Evolutionary conservation across 2,888 invertebrate species (phyloP).

Genomic region (Podotricha telesiphe): DNA sequence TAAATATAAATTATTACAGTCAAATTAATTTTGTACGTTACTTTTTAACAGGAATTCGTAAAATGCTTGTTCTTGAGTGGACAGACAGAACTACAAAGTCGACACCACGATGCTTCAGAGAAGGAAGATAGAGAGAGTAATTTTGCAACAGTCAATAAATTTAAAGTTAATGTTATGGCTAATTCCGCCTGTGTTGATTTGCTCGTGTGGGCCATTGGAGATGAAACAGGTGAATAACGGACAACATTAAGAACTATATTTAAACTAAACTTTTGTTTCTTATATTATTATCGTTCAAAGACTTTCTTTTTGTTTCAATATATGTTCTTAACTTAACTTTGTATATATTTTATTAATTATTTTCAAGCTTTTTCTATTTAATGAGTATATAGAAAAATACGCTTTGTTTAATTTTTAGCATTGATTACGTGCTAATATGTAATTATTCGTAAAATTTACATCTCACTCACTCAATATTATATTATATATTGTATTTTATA

Average conservation of each 20-base stretch:
- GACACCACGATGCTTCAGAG: conserved; percentile 93
- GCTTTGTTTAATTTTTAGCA: too few species aligned
- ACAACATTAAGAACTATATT: background rate
- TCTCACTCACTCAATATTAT: background rate
- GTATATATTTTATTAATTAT: too few species aligned
- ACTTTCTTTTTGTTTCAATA: too few species aligned
- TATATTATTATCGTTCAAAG: conserved; percentile 25
- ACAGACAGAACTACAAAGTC: conserved; percentile 95
- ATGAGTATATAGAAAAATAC: too few species aligned
- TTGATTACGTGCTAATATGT: too few species aligned
- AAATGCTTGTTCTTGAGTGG: conserved; percentile 95
- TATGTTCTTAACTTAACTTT: too few species aligned
- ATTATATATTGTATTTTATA: background rate
- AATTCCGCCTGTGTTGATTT: conserved; percentile 99
- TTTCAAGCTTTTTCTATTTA: too few species aligned
- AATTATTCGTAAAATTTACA: too few species aligned
- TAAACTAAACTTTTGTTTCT: conserved; percentile 31
- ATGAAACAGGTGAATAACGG: conserved; percentile 91
- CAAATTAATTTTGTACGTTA: background rate
- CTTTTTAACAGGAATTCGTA: conserved; percentile 88
- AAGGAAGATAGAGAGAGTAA: conserved; percentile 92
- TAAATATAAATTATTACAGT: background rate
- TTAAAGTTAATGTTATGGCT: conserved; percentile 97
- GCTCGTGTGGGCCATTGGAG: conserved; percentile 98
- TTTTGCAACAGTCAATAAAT: conserved; percentile 92